These are phyloP conservation scores for Ichneumoninae sp. DNA, from an alignment of 2,888 invertebrate species.

Conservation along the genomic window DNA sequence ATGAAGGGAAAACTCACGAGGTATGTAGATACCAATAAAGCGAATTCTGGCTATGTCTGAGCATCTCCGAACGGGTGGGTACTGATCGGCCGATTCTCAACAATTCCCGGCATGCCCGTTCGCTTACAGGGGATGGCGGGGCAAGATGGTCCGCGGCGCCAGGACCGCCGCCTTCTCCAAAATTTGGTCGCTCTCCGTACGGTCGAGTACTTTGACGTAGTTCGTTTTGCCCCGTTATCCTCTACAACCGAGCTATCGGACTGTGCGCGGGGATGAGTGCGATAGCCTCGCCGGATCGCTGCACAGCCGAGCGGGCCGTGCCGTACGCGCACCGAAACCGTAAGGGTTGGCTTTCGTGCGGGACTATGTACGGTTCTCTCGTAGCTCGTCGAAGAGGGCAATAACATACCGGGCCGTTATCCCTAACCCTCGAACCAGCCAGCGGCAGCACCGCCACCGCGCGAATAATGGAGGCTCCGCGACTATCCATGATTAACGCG, in stretches of 20 bases:
- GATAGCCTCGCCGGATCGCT: constrained; percentile 21
- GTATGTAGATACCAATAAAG: constrained; percentile 81
- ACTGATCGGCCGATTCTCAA: constrained; percentile 77
- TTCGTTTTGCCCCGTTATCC: constrained; percentile 14
- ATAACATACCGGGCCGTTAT: constrained; percentile 76
- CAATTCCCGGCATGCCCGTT: constrained; percentile 79
- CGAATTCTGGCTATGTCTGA: constrained; percentile 76
- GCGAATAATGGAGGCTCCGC: constrained; percentile 78
- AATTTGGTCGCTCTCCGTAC: not conserved
- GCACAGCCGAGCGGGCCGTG: constrained; percentile 26
- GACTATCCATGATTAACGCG: constrained; percentile 82
- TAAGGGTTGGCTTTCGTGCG: constrained; percentile 74
- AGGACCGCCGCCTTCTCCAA: too few relatives aligned
- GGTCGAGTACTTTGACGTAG: not conserved
- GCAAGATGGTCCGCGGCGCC: not conserved
- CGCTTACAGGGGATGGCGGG: not conserved
- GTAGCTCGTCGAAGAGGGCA: constrained; percentile 75
- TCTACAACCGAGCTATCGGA: constrained; percentile 19
- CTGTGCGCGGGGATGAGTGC: constrained; percentile 5
- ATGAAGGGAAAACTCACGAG: constrained; percentile 75
- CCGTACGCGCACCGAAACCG: constrained; percentile 65
- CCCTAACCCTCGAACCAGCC: constrained; percentile 43
- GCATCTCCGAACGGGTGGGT: constrained; percentile 69
- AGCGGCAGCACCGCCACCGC: constrained; percentile 61
- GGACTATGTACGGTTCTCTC: constrained; percentile 44